These are phyloP conservation scores for Drosophila emarginata DNA, from an alignment of 2,888 invertebrate species.

Conservation along the genomic window DNA sequence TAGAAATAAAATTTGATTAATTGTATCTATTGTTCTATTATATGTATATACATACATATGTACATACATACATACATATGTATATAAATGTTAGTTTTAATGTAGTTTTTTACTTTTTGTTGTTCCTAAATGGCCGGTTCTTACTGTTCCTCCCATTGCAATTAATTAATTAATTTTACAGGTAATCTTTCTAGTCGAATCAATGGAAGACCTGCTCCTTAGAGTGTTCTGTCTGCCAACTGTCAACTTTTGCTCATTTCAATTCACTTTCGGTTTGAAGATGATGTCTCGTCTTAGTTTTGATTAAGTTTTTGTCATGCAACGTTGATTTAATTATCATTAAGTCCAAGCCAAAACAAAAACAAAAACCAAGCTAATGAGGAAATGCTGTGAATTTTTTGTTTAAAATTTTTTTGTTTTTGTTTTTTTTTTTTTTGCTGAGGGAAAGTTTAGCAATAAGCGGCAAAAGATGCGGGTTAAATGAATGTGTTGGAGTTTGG, in stretches of 20 bases:
- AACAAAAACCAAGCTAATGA: slow-evolving; percentile 56
- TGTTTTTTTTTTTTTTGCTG: slow-evolving; percentile 19
- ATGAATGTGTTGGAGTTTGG: not conserved
- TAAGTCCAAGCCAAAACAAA: slow-evolving; percentile 41
- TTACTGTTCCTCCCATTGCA: no score
- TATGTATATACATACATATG: no score
- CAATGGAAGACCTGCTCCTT: not conserved
- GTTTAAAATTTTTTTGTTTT: slow-evolving; percentile 10
- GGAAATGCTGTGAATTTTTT: slow-evolving; percentile 55
- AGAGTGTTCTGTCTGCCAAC: slow-evolving; percentile 24
- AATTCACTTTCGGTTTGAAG: slow-evolving; percentile 56
- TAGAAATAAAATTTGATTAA: no score
- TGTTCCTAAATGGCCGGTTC: no score
- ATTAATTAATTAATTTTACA: no score
- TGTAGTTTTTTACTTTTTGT: no score
- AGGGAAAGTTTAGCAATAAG: slow-evolving; percentile 52
- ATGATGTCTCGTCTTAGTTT: slow-evolving; percentile 61
- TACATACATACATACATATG: no score
- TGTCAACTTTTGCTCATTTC: slow-evolving; percentile 66
- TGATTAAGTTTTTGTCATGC: slow-evolving; percentile 76
- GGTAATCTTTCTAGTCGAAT: not conserved
- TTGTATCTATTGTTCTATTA: no score
- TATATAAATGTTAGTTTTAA: no score
- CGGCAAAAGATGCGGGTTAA: slow-evolving; percentile 9
- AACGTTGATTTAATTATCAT: slow-evolving; percentile 74